Conservation (phyloP, 2,113 vertebrate species). For the Phalacrocorax aristotelis region DNA sequence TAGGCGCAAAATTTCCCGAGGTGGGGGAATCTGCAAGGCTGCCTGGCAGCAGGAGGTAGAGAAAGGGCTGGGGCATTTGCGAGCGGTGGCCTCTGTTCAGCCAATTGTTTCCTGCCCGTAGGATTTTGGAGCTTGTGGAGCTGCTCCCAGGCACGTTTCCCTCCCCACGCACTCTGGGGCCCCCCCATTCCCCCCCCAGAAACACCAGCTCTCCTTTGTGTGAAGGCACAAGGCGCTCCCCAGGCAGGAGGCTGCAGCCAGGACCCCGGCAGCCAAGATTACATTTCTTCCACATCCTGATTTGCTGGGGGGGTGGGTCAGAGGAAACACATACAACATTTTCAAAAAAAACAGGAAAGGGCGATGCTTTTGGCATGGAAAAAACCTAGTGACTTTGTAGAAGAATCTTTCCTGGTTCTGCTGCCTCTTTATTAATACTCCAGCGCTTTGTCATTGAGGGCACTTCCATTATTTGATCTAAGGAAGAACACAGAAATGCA, state of each 20-base stretch:
- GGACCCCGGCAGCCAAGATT: not conserved
- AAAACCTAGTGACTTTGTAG: not conserved
- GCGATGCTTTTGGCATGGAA: not conserved
- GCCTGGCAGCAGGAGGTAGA: not conserved
- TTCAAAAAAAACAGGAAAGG: not conserved
- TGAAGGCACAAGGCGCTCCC: not conserved
- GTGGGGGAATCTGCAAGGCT: not conserved
- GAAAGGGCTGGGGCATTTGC: not conserved
- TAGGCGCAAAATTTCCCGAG: not conserved
- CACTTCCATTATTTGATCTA: not conserved
- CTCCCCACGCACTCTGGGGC: not conserved
- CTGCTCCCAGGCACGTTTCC: constrained; percentile 57
- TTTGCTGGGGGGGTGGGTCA: not conserved
- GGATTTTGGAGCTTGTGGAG: constrained; percentile 17
- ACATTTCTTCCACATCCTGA: not conserved
- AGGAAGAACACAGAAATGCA: not conserved
- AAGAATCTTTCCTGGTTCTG: not conserved
- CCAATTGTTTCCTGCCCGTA: constrained; percentile 23
- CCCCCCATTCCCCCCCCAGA: not conserved
- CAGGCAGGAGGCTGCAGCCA: not conserved
- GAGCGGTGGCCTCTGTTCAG: not conserved
- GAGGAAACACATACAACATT: not conserved
- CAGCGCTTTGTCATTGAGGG: not conserved
- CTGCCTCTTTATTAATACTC: not conserved
- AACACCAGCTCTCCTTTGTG: constrained; percentile 32